A percentile compares a stretch with the other conserved stretches of the same genome.
Conservation (phyloP, 2,888 invertebrate genomes). For the Dicyrtoma fusca region DNA sequence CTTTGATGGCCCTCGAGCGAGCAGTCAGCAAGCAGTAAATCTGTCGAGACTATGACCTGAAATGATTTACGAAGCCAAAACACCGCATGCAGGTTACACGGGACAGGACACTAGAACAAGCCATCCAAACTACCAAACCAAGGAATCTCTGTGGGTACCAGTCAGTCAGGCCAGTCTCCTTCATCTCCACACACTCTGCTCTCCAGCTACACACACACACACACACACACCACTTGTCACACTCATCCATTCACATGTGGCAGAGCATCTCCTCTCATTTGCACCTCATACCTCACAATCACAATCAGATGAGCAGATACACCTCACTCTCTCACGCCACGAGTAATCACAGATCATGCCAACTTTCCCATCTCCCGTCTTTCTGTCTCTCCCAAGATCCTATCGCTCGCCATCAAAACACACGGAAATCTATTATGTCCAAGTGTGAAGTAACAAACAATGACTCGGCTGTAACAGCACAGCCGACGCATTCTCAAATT, state of each 20-base stretch:
- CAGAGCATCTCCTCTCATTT: conserved; percentile 18
- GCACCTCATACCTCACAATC: conserved; percentile 2
- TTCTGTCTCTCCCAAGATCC: not conserved
- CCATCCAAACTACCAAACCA: conserved; percentile 36
- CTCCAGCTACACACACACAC: not conserved
- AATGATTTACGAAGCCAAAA: conserved; percentile 56
- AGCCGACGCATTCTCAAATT: not conserved
- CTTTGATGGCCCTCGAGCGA: conserved; percentile 57
- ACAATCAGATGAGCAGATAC: not conserved
- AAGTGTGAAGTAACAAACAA: conserved; percentile 7
- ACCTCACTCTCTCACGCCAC: not conserved
- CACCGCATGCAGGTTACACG: conserved; percentile 48
- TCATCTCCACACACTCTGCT: conserved; percentile 4
- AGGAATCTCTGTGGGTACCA: conserved; percentile 37
- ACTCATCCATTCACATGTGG: not conserved
- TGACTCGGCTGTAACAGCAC: not conserved
- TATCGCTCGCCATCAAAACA: not conserved
- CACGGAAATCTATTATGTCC: not conserved
- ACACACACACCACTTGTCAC: not conserved
- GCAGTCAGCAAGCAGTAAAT: conserved; percentile 57
- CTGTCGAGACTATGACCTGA: conserved; percentile 56
- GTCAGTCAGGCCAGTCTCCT: conserved; percentile 20
- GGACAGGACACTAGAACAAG: conserved; percentile 39
- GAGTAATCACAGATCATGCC: not conserved
- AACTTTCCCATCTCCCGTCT: not conserved